These are phyloP conservation scores for Poecilia wingei DNA, from an alignment of 2,797 vertebrate species.

Conservation along the genomic window DNA sequence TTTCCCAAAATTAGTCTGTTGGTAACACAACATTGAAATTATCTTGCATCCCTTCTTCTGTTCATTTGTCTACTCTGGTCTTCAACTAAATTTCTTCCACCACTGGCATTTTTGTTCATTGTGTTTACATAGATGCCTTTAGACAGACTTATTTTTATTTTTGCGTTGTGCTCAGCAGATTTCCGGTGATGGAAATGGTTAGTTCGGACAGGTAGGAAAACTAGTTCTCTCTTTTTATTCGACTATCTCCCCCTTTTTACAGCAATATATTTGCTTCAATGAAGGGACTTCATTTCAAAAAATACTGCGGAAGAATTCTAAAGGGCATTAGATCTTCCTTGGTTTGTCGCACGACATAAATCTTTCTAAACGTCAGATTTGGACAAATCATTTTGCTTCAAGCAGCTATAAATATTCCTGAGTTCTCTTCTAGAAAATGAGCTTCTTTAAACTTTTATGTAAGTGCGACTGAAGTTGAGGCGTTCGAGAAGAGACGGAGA, in stretches of 20 bases:
- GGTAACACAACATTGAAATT: constrained; percentile 17
- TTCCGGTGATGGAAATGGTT: neutral
- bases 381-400: neutral
- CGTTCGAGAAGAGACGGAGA: neutral
- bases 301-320: neutral
- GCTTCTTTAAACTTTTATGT: neutral
- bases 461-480: neutral
- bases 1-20: constrained; percentile 45
- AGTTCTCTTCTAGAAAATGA: neutral
- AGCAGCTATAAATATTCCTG: neutral
- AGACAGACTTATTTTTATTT: neutral
- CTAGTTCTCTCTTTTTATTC: neutral
- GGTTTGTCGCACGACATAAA: neutral
- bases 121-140: neutral
- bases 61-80: neutral
- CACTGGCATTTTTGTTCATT: constrained; percentile 25
- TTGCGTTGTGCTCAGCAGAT: neutral
- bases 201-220: neutral
- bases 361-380: neutral
- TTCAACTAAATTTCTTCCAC: constrained; percentile 16
- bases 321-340: neutral
- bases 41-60: neutral
- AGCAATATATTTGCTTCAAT: neutral
- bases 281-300: neutral
- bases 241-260: neutral